These are phyloP conservation scores for Leptocoma aspasia DNA, from an alignment of 2,113 vertebrate species.

Conservation along the genomic window DNA sequence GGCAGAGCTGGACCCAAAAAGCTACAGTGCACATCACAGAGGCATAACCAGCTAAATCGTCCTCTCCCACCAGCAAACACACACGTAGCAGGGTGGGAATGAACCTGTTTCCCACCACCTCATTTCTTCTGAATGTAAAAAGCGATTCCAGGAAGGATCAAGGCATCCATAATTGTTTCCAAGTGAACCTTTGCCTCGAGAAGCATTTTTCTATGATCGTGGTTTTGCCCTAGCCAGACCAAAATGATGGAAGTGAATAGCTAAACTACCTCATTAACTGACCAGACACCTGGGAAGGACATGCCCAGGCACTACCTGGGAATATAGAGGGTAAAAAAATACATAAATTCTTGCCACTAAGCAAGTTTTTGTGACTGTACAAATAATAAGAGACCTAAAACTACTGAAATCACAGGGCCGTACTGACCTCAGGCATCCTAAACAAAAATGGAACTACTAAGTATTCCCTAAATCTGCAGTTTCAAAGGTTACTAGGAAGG, in stretches of 20 bases:
- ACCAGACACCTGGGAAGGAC: not conserved
- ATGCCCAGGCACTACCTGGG: not conserved
- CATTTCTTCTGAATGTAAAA: not conserved
- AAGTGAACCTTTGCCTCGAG: not conserved
- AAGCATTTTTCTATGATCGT: not conserved
- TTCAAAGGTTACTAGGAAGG: not conserved
- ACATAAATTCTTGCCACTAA: not conserved
- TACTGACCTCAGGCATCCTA: not conserved
- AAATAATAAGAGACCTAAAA: not conserved
- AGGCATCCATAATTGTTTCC: not conserved
- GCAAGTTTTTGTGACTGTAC: not conserved
- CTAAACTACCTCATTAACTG: not conserved
- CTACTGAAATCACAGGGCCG: not conserved
- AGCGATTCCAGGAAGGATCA: not conserved
- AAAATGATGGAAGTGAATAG: not conserved
- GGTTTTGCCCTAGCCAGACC: not conserved
- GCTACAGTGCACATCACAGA: not conserved
- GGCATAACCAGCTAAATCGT: not conserved
- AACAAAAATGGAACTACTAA: not conserved
- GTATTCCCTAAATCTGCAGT: not conserved
- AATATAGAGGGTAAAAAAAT: accelerated
- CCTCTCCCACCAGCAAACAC: not conserved
- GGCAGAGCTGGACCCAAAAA: not conserved
- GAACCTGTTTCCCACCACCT: not conserved
- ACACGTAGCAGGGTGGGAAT: not conserved